These are phyloP conservation scores for Caenorhabditis inopinata DNA, from an alignment of 1,140 invertebrate genomes.

Conservation along the genomic window DNA sequence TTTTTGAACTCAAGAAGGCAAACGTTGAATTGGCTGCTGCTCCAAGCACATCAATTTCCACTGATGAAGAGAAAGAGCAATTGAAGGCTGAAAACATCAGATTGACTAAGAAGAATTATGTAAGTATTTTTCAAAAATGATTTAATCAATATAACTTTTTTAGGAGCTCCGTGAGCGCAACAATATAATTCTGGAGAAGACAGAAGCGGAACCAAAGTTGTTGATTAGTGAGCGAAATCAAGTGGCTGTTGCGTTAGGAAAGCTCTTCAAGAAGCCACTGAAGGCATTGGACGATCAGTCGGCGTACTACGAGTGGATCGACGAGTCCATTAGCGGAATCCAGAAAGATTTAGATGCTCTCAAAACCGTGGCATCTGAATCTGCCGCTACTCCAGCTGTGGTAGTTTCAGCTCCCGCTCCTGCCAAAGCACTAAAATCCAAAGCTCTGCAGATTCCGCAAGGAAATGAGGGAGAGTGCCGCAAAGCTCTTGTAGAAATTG, in stretches of 20 bases:
- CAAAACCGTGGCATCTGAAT: no score
- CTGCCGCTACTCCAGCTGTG: no score
- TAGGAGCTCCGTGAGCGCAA: slow-evolving; percentile 14
- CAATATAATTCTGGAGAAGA: neutral
- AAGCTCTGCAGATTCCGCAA: no score
- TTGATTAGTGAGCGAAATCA: neutral
- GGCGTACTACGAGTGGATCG: no score
- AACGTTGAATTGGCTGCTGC: neutral
- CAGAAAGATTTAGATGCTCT: no score
- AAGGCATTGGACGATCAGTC: neutral
- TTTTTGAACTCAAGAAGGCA: neutral
- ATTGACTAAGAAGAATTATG: neutral
- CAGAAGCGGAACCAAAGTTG: neutral
- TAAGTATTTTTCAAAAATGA: neutral
- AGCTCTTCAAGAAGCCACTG: neutral
- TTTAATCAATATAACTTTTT: neutral
- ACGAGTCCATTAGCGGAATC: no score
- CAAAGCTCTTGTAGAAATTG: no score
- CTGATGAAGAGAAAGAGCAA: neutral
- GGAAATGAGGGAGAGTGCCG: no score
- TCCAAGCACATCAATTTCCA: neutral
- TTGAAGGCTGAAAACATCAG: neutral
- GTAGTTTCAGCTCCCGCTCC: no score
- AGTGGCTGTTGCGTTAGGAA: neutral
- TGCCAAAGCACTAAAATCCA: no score